Base-by-base conservation (phyloP, 92 coral and sea anemone genomes). In the Umimayanthus chanpuru region DNA sequence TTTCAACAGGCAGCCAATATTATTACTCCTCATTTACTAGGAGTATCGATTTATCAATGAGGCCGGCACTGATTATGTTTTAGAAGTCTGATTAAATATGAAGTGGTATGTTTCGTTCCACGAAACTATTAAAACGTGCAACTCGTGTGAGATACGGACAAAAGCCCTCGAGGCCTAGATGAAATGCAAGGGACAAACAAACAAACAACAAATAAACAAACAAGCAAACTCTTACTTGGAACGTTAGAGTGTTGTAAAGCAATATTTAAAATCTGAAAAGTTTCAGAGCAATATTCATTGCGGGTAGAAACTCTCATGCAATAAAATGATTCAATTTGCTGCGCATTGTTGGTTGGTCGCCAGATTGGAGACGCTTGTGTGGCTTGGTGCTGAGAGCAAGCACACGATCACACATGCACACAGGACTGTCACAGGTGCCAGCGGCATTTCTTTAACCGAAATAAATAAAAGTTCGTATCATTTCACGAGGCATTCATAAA, bases 91-190 rank as follows among this genome's bases (percentile, higher is more conserved):
- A 67, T 80, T 80, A 15, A 80, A 23, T 56, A 80, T 80, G 70
- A 80, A 80, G 72, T 80, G 84, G 84, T 80, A 43, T 80, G 36
- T 23, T 80, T 80, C 71, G 64, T 58, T 58, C 44, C 39, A 80
- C 71, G 64, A 80, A 49, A 28, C 68, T 58, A 80, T 80, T 44
- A 55, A 53, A 80, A 79, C 16, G 58, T 79, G 82, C 43, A 53
- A 79, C 41, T 79, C 82, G 47, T 44, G 82, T 49, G 67, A 79
- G 82, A 53, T 30, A 40, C 28, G 84, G 84, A 29, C 84, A 30
- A 78, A 55, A 80, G 84, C 84, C 84, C 71, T 80, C 72, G 49
- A 80, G 84, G 84, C 84, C 84, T 80, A n/a, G 84, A 80, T 56
- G 72, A 80, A 80, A 36, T 80, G 84, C 32, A 80, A 23, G 84